Evolutionary conservation across 92 coral and sea anemone genomes (phyloP), one percentile per base, ranked within the genome.

Genomic region (Parazoanthus darwini): DNA sequence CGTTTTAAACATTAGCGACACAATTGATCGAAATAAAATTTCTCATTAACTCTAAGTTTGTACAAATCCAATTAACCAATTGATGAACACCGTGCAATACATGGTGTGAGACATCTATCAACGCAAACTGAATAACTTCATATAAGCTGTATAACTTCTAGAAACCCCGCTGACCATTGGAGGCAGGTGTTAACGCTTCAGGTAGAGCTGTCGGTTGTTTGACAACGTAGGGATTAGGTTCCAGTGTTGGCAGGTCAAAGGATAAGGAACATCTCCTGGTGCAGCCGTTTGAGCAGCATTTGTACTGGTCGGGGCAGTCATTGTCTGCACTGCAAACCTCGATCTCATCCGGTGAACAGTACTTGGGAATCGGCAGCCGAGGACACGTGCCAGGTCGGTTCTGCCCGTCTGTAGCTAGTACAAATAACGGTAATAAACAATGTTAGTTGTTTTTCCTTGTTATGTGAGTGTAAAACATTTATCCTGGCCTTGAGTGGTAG

Each of bases 211-310:
- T 71, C 2, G 36, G 56, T 20, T 48, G 51, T 48, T 8, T 48
- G 51, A 48, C 78, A 73, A 79, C 22, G 23, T 38, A 26, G 37
- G 66, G 48, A 29, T 48, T 37, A 23, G 82, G 82, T 15, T 43
- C 63, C 7, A 20, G 38, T 25, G 82, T 79, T 23, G 82, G 82
- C 59, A 43, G 39, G n/a, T 13, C 37, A 39, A 79, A 79, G 37
- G 82, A n/a, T 51, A 66, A 48, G 65, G 82, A 79, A 51, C 82
- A 79, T 48, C 82, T 48, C n/a, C 67, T 25, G 37, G 82, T 79
- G n/a, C 82, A 79, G 20, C 82, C 82, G 38, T 79, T 51, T 0
- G 82, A 79, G 66, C 82, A 79, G 22, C 82, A 79, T 26, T 79
- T 79, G 23, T 22, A 79, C 14, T 25, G 22, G 1, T n/a, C 82